These are phyloP conservation scores for Atrichornis clamosus DNA, from an alignment of 2,113 vertebrate species.

Conservation along the genomic window DNA sequence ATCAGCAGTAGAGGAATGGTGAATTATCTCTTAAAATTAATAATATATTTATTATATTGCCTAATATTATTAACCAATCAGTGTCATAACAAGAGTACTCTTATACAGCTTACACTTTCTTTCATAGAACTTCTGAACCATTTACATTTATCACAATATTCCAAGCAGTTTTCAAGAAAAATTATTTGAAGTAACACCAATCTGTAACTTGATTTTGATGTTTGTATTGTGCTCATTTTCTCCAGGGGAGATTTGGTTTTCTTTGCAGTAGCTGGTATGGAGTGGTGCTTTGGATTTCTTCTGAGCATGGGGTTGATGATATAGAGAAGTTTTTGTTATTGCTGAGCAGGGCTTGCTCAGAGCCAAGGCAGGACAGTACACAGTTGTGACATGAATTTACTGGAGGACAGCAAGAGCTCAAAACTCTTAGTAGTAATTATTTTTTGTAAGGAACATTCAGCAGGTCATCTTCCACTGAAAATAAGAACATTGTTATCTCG, in stretches of 20 bases:
- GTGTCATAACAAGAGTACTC: neutral
- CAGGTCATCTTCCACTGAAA: neutral
- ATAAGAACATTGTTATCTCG: neutral
- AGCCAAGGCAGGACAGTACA: neutral
- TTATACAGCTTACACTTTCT: neutral
- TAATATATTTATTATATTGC: neutral
- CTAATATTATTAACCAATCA: neutral
- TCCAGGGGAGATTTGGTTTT: neutral
- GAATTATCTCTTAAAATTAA: neutral
- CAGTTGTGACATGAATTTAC: neutral
- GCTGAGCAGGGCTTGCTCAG: neutral
- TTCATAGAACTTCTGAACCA: neutral
- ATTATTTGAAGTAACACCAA: neutral
- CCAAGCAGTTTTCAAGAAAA: neutral
- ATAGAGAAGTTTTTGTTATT: neutral
- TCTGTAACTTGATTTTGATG: neutral
- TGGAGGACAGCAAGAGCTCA: neutral
- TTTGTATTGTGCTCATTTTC: neutral
- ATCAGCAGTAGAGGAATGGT: neutral
- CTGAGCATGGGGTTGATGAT: neutral
- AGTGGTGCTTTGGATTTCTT: neutral
- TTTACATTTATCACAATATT: neutral
- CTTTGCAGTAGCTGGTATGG: neutral
- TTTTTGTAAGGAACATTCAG: neutral
- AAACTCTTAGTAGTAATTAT: neutral